Base-by-base conservation (phyloP, 2,888 invertebrate genomes). In the Tuta absoluta region DNA sequence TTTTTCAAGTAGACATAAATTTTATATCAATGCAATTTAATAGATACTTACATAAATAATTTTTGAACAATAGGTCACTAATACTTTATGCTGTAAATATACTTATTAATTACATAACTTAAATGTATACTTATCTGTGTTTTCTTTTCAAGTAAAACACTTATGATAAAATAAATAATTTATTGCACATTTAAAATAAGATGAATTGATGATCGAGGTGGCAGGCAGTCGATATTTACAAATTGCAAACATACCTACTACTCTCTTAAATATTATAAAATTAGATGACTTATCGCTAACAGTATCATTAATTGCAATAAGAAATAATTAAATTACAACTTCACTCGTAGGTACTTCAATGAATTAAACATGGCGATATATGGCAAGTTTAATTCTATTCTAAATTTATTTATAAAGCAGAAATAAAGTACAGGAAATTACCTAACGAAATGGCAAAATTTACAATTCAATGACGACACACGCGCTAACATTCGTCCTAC, bases 291-390 rank as follows among this genome's bases (percentile, higher is more conserved):
- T 51, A 51, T 14, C 1, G 12, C 21, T 53, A 23, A n/a, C 12
- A 53, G 21, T 14, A 53, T 10, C 10, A 10, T 8, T 12, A 14
- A 23, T 23, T 23, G 14, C 24, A 12, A 10, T 12, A 49, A 21
- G 19, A 10, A 14, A 11, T 19, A 23, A 10, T 23, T 53, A 33
- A 28, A 56, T 33, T 2, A 5, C 7, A 56, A n/a, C 8, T 56
- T 33, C 24, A 28, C n/a, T 56, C 24, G 23, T 24, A 28, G 33
- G 28, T 28, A 28, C 28, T 17, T 33, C 28, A 74, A 67, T 72
- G 87, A 87, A 87, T 88, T 85, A 89, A 89, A 88, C 89, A 89
- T 89, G 86, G 87, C 87, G 78, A 78, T 69, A 68, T 84, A 90
- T 90, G 91, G 91, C 87, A 85, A 84, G 89, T 89, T 89, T 87